Evolutionary conservation across 2,888 invertebrate genomes (phyloP).

Genomic region (Patella caerulea): DNA sequence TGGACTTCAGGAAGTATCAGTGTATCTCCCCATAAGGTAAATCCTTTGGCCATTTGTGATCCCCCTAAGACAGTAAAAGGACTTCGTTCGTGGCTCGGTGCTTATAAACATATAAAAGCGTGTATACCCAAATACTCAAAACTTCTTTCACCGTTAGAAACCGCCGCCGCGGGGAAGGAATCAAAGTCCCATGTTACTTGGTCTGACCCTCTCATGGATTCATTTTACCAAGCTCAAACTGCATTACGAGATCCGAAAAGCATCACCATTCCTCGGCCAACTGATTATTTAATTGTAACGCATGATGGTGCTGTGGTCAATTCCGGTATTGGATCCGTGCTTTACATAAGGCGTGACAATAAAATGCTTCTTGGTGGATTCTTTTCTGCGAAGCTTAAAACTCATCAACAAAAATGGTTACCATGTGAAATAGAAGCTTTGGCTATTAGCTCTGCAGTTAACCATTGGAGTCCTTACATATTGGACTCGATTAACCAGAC

Average conservation of each 20-base stretch:
- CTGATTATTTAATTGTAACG: not conserved
- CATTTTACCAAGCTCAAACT: not conserved
- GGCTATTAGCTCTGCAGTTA: too few species aligned
- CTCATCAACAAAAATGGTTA: too few species aligned
- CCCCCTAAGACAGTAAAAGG: not conserved
- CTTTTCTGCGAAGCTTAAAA: too few species aligned
- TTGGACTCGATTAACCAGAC: too few species aligned
- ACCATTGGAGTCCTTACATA: too few species aligned
- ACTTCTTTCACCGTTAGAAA: not conserved
- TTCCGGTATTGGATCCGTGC: not conserved
- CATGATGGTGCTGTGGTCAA: constrained; percentile 8
- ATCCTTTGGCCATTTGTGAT: not conserved
- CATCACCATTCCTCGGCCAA: constrained; percentile 4
- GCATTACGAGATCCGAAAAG: not conserved
- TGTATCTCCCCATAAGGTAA: not conserved
- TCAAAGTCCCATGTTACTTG: not conserved
- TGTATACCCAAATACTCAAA: not conserved
- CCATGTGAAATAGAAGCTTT: too few species aligned
- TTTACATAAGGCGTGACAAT: too few species aligned
- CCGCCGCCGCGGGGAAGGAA: not conserved
- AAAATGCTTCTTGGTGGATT: too few species aligned
- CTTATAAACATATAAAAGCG: not conserved
- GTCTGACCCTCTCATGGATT: not conserved
- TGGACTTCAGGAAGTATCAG: not conserved
- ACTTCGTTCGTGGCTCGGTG: not conserved